Evolutionary conservation across 2,113 vertebrate species (phyloP).

Genomic region (Rhinoptilus africanus): DNA sequence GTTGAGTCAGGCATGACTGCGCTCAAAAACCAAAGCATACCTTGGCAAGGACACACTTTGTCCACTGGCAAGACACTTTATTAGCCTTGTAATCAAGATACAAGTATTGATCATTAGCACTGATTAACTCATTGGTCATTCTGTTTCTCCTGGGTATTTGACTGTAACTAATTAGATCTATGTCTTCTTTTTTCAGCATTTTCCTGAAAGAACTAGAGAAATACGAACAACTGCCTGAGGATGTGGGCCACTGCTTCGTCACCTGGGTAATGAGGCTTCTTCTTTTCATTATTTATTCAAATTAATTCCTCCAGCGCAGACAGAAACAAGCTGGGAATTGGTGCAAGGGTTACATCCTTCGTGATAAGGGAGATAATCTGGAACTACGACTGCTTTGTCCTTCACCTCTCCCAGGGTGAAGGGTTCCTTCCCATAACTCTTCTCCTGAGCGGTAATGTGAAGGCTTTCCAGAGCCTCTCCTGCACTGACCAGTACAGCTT

Average conservation of each 20-base stretch:
- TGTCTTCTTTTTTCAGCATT: conserved; percentile 80
- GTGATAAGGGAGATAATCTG: not conserved
- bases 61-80: not conserved
- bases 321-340: not conserved
- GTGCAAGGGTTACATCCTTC: not conserved
- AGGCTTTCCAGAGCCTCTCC: not conserved
- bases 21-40: not conserved
- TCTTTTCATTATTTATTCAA: conserved; percentile 23
- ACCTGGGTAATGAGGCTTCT: conserved; percentile 88
- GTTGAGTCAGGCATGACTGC: not conserved
- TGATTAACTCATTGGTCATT: not conserved
- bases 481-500: not conserved
- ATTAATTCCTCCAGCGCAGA: not conserved
- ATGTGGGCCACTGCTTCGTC: conserved; percentile 98
- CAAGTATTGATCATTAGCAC: conserved; percentile 1
- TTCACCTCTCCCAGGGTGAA: not conserved
- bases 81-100: not conserved
- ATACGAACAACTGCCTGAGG: conserved; percentile 96
- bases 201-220: conserved; percentile 98
- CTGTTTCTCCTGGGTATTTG: not conserved
- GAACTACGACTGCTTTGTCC: not conserved
- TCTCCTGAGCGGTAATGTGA: not conserved
- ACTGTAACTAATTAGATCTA: conserved; percentile 22
- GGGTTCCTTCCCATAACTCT: not conserved
- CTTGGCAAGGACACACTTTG: not conserved